Percentiles rank a stretch among this genome's conserved stretches.
phyloP scores from a whole-genome alignment of 2,797 vertebrate genomes.

The Lycodopsis pacificus region DNA sequence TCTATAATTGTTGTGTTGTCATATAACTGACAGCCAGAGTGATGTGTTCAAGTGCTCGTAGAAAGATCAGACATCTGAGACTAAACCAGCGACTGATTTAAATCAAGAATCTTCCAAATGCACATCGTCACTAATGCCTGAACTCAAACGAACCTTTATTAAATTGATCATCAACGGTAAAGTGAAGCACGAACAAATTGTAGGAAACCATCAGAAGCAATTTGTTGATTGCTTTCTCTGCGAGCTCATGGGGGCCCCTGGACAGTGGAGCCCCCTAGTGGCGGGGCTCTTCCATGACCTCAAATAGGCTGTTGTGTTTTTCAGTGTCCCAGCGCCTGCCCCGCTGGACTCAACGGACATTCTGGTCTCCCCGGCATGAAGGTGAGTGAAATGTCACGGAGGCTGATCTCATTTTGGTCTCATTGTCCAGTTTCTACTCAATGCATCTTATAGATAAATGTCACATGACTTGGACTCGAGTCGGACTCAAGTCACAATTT shows the following conservation, averaged over 20 bases:
- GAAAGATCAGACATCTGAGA: not conserved
- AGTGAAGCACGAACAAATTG: not conserved
- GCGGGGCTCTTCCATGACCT: constrained; percentile 70
- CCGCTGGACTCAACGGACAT: constrained; percentile 87
- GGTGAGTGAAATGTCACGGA: constrained; percentile 74
- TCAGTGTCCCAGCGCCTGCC: constrained; percentile 94
- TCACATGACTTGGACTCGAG: no score
- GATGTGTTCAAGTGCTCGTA: not conserved
- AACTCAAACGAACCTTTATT: not conserved
- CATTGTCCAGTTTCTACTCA: no score
- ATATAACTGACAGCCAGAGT: not conserved
- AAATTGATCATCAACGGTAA: not conserved
- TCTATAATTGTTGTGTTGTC: not conserved
- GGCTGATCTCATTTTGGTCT: not conserved
- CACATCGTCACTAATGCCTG: not conserved
- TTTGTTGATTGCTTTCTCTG: not conserved
- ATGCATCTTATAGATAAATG: no score
- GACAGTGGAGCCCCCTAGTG: constrained; percentile 50
- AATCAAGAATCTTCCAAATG: not conserved
- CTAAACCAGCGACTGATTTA: not conserved
- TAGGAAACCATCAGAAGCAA: not conserved
- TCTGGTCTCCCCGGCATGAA: constrained; percentile 95
- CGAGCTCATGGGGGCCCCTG: not conserved
- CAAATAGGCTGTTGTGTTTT: constrained; percentile 71
- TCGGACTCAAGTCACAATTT: no score